Percentiles rank a stretch among this genome's conserved stretches.
Conservation (phyloP, 2,888 invertebrate genomes). For the Hirtodrosophila confusa region DNA sequence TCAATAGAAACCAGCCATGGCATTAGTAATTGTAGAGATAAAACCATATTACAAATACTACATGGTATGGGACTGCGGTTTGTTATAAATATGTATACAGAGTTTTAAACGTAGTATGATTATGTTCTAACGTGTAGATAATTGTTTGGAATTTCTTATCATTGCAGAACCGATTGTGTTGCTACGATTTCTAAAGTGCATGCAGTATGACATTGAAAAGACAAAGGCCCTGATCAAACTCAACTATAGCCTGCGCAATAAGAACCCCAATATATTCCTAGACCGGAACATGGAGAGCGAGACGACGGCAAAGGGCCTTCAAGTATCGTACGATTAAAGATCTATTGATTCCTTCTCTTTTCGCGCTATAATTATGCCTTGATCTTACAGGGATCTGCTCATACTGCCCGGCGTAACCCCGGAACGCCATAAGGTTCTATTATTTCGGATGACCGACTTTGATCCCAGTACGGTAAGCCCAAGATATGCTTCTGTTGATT, state of each 20-base stretch:
- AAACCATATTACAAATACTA: conserved; percentile 6
- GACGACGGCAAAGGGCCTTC: conserved; percentile 55
- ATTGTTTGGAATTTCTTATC: conserved; percentile 12
- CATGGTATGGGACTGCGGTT: neutral
- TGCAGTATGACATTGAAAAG: conserved; percentile 70
- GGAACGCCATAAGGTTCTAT: conserved; percentile 69
- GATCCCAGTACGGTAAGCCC: conserved; percentile 73
- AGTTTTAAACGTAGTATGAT: no score
- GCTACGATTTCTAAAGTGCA: conserved; percentile 76
- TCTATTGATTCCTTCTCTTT: neutral
- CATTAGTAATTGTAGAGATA: conserved; percentile 40
- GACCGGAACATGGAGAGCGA: conserved; percentile 84
- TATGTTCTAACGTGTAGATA: conserved; percentile 1
- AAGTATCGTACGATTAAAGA: conserved; percentile 57
- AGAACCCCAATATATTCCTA: conserved; percentile 85
- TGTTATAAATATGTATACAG: no score
- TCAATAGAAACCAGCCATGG: conserved; percentile 7
- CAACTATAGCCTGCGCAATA: conserved; percentile 85
- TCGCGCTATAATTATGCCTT: neutral
- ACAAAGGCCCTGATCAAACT: conserved; percentile 78
- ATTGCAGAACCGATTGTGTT: conserved; percentile 73
- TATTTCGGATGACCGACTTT: conserved; percentile 68
- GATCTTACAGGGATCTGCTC: conserved; percentile 66
- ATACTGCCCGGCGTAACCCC: conserved; percentile 78
- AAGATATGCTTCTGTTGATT: neutral